Conservation (phyloP, 1,140 invertebrate species). For the Orussus abietinus region DNA sequence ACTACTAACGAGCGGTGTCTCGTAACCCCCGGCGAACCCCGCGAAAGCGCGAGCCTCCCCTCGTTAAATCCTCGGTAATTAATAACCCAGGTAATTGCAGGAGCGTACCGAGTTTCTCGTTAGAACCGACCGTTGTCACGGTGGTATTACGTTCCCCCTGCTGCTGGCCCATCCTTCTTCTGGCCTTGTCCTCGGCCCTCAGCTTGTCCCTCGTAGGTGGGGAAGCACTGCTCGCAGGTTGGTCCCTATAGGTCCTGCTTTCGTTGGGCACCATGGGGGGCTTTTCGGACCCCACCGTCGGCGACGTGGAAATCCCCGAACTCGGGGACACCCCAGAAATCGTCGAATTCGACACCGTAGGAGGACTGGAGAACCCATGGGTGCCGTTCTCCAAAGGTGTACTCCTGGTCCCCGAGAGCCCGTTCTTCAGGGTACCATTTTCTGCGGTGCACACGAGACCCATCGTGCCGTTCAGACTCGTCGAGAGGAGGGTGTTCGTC, state of each 20-base stretch:
- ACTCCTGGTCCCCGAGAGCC: conserved; percentile 2
- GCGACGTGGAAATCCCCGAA: conserved; percentile 1
- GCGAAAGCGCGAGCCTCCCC: no score
- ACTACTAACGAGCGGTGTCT: no score
- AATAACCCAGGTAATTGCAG: not conserved
- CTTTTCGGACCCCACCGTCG: conserved; percentile 29
- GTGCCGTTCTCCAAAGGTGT: conserved; percentile 16
- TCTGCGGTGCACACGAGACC: conserved; percentile 4
- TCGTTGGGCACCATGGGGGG: conserved; percentile 39
- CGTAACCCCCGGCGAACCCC: no score
- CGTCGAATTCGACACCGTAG: conserved; percentile 15
- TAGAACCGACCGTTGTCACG: conserved; percentile 23
- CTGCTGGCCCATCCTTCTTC: conserved; percentile 48
- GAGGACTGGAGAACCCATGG: conserved; percentile 15
- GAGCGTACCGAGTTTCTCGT: conserved; percentile 42
- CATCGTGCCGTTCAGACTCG: conserved; percentile 19
- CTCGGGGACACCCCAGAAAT: conserved; percentile 10
- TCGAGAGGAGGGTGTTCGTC: conserved; percentile 19
- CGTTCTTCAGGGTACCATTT: conserved; percentile 14
- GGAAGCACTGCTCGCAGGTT: conserved; percentile 67
- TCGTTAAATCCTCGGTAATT: not conserved
- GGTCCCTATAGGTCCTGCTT: conserved; percentile 54
- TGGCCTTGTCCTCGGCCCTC: conserved; percentile 66
- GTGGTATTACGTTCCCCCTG: conserved; percentile 31
- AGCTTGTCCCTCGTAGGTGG: conserved; percentile 72